Conservation (phyloP, 2,113 vertebrate genomes). For the Planiliza haematocheilus region DNA sequence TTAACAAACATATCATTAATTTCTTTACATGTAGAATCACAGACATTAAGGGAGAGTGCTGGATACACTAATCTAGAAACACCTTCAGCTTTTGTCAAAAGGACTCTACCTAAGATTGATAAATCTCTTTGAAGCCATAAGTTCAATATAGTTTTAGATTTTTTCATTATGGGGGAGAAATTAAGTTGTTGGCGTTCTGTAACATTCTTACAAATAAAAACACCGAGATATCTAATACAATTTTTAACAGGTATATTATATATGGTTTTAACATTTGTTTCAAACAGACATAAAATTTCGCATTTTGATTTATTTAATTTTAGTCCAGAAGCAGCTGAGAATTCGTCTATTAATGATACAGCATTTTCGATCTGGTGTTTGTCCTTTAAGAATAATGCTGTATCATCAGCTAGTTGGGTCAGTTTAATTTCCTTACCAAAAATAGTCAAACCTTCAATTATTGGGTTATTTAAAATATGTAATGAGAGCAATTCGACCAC, state of each 20-base stretch:
- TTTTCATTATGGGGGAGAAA: too few species aligned
- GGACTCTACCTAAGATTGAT: too few species aligned
- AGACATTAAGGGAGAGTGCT: background rate
- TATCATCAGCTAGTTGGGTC: background rate
- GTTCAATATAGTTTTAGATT: too few species aligned
- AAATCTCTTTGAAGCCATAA: too few species aligned
- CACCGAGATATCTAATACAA: too few species aligned
- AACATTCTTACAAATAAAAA: too few species aligned
- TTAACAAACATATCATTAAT: background rate
- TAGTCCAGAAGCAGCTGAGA: background rate
- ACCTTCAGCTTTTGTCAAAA: too few species aligned
- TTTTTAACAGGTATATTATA: too few species aligned
- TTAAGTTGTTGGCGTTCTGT: too few species aligned
- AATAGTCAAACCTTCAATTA: background rate
- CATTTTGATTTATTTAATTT: background rate
- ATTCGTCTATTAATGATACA: background rate
- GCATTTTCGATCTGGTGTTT: background rate
- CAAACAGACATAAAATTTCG: too few species aligned
- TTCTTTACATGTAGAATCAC: background rate
- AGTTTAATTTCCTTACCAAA: background rate
- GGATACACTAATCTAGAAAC: background rate
- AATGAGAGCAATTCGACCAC: background rate
- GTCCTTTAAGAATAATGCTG: conserved; percentile 1
- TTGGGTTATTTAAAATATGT: background rate
- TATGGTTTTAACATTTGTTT: too few species aligned